Conservation (phyloP, 2,888 invertebrate species). For the Eilema griseolum region DNA sequence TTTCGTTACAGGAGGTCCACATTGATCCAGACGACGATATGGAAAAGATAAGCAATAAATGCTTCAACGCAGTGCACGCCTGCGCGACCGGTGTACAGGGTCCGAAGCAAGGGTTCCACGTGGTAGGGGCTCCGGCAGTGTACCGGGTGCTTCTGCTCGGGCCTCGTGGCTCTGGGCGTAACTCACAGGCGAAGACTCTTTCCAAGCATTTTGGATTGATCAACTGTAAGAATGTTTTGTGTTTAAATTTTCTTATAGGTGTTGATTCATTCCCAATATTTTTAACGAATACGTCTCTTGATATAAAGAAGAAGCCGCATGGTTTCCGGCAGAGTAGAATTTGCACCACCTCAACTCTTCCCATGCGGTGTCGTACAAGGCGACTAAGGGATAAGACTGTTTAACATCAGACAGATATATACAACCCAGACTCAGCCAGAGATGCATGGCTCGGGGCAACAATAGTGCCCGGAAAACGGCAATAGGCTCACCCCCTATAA, state of each 20-base stretch:
- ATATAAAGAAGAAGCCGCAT: too few relatives aligned
- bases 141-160: slow-evolving; percentile 88
- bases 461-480: too few relatives aligned
- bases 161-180: slow-evolving; percentile 86
- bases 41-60: slow-evolving; percentile 63
- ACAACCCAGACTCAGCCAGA: too few relatives aligned
- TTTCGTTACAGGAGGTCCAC: slow-evolving; percentile 65
- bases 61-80: slow-evolving; percentile 74
- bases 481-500: too few relatives aligned
- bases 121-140: slow-evolving; percentile 80
- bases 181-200: slow-evolving; percentile 83
- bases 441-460: too few relatives aligned
- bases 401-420: too few relatives aligned
- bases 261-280: too few relatives aligned
- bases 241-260: neutral
- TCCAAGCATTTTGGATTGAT: slow-evolving; percentile 85
- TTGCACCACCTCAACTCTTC: too few relatives aligned
- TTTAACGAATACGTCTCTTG: too few relatives aligned
- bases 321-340: too few relatives aligned
- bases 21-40: slow-evolving; percentile 60
- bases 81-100: slow-evolving; percentile 70
- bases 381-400: too few relatives aligned
- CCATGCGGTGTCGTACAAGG: too few relatives aligned
- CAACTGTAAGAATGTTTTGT: slow-evolving; percentile 54
- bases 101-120: slow-evolving; percentile 65